These are phyloP conservation scores for Neotoma lepida DNA, from an alignment of 2,113 vertebrate species.

Conservation along the genomic window DNA sequence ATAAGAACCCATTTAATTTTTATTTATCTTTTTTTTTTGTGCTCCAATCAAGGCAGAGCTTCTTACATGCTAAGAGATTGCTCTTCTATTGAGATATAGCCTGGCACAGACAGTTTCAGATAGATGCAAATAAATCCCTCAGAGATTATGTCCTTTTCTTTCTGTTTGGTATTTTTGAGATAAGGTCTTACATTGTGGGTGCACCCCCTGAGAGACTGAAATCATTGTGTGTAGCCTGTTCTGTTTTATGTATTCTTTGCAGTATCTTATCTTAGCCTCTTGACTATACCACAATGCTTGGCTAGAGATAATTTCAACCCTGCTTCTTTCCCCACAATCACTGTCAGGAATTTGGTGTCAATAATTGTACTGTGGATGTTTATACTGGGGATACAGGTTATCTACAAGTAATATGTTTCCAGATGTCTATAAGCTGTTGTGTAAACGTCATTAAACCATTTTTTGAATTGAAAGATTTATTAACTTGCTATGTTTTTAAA, in stretches of 20 bases:
- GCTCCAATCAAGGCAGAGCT: not conserved
- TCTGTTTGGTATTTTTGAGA: not conserved
- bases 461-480: too few species aligned
- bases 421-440: not conserved
- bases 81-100: not conserved
- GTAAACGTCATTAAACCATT: not conserved
- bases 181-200: not conserved
- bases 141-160: too few species aligned
- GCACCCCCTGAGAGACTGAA: not conserved
- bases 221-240: not conserved
- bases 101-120: not conserved
- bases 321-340: not conserved
- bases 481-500: conserved; percentile 18
- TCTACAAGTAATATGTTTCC: not conserved
- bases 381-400: not conserved
- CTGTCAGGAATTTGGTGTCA: not conserved
- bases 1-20: not conserved
- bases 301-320: not conserved
- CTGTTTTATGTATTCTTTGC: not conserved
- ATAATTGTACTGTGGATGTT: not conserved
- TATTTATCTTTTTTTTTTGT: not conserved
- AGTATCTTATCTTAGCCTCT: not conserved
- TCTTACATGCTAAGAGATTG: not conserved
- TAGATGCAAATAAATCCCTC: not conserved
- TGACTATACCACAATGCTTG: too few species aligned